Base-by-base conservation (phyloP, 2,888 invertebrate species). In the Sphinx pinastri region DNA sequence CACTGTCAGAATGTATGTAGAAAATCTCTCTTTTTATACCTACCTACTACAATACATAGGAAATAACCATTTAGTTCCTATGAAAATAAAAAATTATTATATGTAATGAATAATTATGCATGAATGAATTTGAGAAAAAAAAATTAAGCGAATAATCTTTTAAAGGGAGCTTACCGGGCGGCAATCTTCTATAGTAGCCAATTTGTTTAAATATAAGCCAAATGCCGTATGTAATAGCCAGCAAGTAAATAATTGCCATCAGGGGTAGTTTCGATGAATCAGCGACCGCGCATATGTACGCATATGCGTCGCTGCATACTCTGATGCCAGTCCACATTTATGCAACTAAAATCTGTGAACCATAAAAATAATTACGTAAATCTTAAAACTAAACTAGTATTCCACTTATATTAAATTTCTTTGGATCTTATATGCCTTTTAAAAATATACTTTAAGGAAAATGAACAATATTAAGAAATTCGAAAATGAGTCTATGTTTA, bases 111-210 rank as follows among this genome's bases (percentile, higher is more conserved):
- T 38, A 38, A 38, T 38, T 1, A 38, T 38, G 38, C 1, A 5
- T 38, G 38, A 38, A 7, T 3, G 25, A 25, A 25, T 38, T 38
- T 38, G 2, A 38, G 4, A 4, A 38, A 6, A 38, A 38, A 38
- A 38, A 38, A 6, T 6, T 38, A 25, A 25, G 25, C 38, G 8
- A 38, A 38, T 38, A 7, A 38, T 2, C 8, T 52, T 49, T 68
- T 68, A 68, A 59, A 51, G 14, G 2, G 16, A 13, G 76, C 81
- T 81, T 74, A 82, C 81, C 81, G 49, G 81, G 81, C 1, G 81
- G 81, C 58, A 81, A 80, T 12, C 16, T 74, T 73, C 69, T 74
- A 60, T 77, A 57, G 19, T 68, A 68, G 19, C 19, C 12, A 49
- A 63, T 19, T 49, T 63, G 47, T 19, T 63, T 31, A 16, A 49